phyloP scores from a whole-genome alignment of 2,888 invertebrate species.

The Watsonalla binaria region DNA sequence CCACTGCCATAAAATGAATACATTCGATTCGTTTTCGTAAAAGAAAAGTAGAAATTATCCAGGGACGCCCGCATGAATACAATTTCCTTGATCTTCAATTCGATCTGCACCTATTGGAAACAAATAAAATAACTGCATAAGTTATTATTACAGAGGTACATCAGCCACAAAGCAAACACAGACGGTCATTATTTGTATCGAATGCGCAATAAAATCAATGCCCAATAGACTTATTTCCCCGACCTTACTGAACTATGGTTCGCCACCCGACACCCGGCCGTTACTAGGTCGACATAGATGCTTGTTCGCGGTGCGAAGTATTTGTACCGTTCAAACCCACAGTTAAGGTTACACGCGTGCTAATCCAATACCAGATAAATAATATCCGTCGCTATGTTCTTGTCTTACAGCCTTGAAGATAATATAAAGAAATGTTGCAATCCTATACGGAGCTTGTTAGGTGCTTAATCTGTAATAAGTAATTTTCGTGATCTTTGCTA shows the following conservation, averaged over 20 bases:
- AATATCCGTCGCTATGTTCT: conserved; percentile 42
- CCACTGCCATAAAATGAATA: neutral
- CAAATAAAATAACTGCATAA: neutral
- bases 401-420: conserved; percentile 33
- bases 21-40: neutral
- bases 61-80: no score
- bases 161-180: neutral
- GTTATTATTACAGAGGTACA: neutral
- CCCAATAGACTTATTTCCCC: conserved; percentile 24
- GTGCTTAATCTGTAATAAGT: no score
- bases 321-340: conserved; percentile 67
- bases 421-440: conserved; percentile 27
- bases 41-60: no score
- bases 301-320: conserved; percentile 50
- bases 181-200: neutral
- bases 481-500: neutral
- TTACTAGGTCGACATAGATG: conserved; percentile 57
- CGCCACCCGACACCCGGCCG: conserved; percentile 52
- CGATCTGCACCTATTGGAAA: neutral
- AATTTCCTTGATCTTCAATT: no score
- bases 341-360: conserved; percentile 58
- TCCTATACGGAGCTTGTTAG: conserved; percentile 1
- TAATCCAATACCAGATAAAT: conserved; percentile 57
- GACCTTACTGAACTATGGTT: conserved; percentile 26
- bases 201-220: neutral